These are phyloP conservation scores for Pteruthius melanotis DNA, from an alignment of 2,113 vertebrate species.

Conservation along the genomic window DNA sequence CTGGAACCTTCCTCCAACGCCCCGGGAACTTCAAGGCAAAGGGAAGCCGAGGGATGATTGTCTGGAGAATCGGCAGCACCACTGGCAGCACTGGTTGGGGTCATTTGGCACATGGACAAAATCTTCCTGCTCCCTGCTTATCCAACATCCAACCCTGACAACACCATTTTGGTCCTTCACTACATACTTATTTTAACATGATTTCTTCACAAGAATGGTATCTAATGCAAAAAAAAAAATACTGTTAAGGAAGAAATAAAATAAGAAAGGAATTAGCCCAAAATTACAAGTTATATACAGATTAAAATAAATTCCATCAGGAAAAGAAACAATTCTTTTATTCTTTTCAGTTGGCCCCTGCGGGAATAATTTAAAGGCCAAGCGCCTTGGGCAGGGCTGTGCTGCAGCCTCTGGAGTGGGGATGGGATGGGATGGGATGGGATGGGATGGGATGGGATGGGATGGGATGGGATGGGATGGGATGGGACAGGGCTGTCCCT, in stretches of 20 bases:
- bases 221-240: conserved; percentile 82
- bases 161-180: conserved; percentile 95
- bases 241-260: conserved; percentile 89
- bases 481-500: neutral
- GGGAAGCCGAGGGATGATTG: conserved; percentile 71
- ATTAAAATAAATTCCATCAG: conserved; percentile 78
- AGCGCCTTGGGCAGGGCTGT: conserved; percentile 36
- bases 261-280: conserved; percentile 70
- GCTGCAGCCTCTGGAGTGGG: neutral
- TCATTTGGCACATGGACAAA: conserved; percentile 85
- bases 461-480: neutral
- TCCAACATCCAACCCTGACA: conserved; percentile 78
- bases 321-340: conserved; percentile 61
- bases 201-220: conserved; percentile 80
- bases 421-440: neutral
- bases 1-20: neutral
- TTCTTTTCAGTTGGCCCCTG: conserved; percentile 71
- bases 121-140: conserved; percentile 78
- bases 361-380: conserved; percentile 76
- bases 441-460: neutral
- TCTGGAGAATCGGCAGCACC: conserved; percentile 59
- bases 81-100: neutral
- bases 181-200: conserved; percentile 90
- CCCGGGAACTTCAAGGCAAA: neutral
- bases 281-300: conserved; percentile 81